phyloP scores from a whole-genome alignment of 2,888 invertebrate species.

The Melanophora roralis region DNA sequence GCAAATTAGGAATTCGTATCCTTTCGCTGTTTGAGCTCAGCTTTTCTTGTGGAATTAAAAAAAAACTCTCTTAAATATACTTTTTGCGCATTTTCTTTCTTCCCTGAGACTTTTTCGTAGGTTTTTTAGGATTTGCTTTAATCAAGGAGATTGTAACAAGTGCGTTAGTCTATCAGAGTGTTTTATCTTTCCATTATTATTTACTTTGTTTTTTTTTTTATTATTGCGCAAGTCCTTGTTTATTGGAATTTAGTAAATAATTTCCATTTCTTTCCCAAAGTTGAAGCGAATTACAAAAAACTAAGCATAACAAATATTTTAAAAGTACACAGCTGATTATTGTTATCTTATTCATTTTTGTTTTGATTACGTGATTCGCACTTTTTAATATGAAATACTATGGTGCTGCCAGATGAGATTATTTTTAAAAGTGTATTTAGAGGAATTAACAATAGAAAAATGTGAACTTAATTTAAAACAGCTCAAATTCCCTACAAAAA shows the following conservation, averaged over 20 bases:
- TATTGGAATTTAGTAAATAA: constrained; percentile 27
- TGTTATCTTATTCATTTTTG: constrained; percentile 45
- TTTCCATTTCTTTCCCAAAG: constrained; percentile 1
- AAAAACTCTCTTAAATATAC: constrained; percentile 36
- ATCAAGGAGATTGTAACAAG: constrained; percentile 44
- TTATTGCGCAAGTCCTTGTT: constrained; percentile 51
- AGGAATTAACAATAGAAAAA: not conserved
- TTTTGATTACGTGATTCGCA: constrained; percentile 43
- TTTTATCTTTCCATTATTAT: constrained; percentile 40
- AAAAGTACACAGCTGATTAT: constrained; percentile 52
- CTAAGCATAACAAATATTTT: not conserved
- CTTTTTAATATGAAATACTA: not conserved
- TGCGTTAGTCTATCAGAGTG: constrained; percentile 24
- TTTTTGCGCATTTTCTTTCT: constrained; percentile 53
- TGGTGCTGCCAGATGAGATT: constrained; percentile 14
- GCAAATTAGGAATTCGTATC: constrained; percentile 41
- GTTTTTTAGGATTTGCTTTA: not conserved
- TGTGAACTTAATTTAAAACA: not conserved
- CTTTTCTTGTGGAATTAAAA: constrained; percentile 56
- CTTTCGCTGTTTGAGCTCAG: constrained; percentile 31
- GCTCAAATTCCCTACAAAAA: too few species aligned
- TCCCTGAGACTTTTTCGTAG: constrained; percentile 13
- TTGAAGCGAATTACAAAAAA: not conserved
- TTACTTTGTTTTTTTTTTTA: constrained; percentile 33
- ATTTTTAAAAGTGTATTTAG: not conserved